Percentiles rank a stretch among this genome's conserved stretches.
These are phyloP conservation scores for Eupithecia subfuscata DNA, from an alignment of 2,888 invertebrate species.

Conservation along the genomic window DNA sequence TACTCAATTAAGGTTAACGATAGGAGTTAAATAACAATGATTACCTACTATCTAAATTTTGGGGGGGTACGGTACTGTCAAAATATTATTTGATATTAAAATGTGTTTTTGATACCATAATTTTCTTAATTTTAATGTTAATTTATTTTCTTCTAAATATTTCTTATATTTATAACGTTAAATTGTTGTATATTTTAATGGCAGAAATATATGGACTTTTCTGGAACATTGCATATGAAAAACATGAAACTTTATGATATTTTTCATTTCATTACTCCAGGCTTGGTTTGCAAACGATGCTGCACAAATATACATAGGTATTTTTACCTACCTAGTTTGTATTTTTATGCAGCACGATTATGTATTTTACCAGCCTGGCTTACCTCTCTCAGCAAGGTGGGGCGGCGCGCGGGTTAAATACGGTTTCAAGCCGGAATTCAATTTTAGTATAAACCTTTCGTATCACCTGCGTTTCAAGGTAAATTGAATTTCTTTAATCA, in stretches of 20 bases:
- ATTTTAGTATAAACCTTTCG: neutral
- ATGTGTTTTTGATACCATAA: no score
- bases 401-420: neutral
- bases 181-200: no score
- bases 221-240: no score
- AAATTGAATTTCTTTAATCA: neutral
- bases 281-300: neutral
- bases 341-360: neutral
- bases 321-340: neutral
- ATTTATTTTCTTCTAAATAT: no score
- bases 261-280: neutral
- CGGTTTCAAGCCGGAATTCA: neutral
- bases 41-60: no score
- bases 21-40: no score
- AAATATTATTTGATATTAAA: no score
- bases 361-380: neutral
- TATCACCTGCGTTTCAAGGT: neutral
- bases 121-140: no score
- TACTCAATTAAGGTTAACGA: no score
- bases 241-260: neutral
- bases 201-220: no score
- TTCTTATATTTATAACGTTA: no score
- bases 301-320: neutral
- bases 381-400: neutral
- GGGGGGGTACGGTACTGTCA: no score